These are phyloP conservation scores for Poecilobothrus nobilitatus DNA, from an alignment of 2,888 invertebrate genomes.

Conservation along the genomic window DNA sequence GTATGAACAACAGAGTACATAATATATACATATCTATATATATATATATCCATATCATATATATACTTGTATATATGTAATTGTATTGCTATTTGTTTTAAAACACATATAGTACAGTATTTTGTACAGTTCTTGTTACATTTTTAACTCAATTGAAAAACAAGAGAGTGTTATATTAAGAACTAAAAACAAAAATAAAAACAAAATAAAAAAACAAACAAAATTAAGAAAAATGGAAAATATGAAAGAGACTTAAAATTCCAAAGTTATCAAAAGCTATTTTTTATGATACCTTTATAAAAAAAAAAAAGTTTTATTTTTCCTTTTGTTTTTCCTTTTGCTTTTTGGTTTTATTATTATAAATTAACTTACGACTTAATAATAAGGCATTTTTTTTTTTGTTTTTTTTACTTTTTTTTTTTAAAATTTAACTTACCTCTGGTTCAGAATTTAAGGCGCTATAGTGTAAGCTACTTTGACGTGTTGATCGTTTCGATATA, in stretches of 20 bases:
- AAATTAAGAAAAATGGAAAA: no score
- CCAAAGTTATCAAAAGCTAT: background rate
- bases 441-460: conserved; percentile 66
- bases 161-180: no score
- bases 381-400: background rate
- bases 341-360: background rate
- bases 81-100: no score
- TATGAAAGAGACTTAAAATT: background rate
- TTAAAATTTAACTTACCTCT: conserved; percentile 52
- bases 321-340: background rate
- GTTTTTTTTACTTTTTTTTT: background rate
- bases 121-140: no score
- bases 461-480: conserved; percentile 70
- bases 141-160: no score
- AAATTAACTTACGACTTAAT: background rate
- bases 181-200: no score
- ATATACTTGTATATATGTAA: no score
- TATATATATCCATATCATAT: no score
- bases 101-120: no score
- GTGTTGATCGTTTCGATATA: conserved; percentile 75
- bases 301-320: background rate
- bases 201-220: no score
- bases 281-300: background rate
- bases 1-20: no score
- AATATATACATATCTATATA: no score